Evolutionary conservation across 2,797 vertebrate species (phyloP).

Genomic region (Crax fasciolata): DNA sequence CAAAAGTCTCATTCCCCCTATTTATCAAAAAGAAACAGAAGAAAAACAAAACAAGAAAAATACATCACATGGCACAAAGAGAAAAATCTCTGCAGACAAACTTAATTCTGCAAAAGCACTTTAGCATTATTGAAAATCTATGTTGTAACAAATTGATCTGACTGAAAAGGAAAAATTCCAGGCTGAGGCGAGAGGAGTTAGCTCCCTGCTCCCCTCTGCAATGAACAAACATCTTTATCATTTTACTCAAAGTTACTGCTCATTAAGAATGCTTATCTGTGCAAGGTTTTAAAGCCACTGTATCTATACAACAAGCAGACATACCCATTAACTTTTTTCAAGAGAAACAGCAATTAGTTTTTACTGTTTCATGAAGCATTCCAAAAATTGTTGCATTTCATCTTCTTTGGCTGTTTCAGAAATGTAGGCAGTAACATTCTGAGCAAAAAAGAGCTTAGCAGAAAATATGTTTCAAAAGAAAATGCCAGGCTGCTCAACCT

Average conservation of each 20-base stretch:
- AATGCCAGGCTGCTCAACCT: neutral
- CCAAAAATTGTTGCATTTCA: neutral
- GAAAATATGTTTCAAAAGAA: neutral
- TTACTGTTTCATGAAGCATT: neutral
- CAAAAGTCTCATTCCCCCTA: neutral
- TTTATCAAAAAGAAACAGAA: neutral
- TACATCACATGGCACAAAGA: neutral
- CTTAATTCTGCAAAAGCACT: neutral
- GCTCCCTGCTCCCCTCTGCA: neutral
- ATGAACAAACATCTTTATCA: neutral
- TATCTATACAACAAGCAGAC: neutral
- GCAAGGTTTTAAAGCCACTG: neutral
- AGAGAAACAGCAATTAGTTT: neutral
- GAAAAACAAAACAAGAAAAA: no score
- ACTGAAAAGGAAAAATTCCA: neutral
- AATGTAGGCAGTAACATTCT: neutral
- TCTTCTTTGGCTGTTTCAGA: neutral
- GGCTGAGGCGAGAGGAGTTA: neutral
- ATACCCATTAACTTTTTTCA: neutral
- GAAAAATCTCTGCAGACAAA: neutral
- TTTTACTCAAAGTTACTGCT: conserved; percentile 2
- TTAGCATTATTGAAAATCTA: conserved; percentile 56
- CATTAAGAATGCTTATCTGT: neutral
- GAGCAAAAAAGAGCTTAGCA: neutral
- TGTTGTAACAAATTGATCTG: neutral